phyloP scores from a whole-genome alignment of 2,888 invertebrate species.

The Drosophila subquinaria region DNA sequence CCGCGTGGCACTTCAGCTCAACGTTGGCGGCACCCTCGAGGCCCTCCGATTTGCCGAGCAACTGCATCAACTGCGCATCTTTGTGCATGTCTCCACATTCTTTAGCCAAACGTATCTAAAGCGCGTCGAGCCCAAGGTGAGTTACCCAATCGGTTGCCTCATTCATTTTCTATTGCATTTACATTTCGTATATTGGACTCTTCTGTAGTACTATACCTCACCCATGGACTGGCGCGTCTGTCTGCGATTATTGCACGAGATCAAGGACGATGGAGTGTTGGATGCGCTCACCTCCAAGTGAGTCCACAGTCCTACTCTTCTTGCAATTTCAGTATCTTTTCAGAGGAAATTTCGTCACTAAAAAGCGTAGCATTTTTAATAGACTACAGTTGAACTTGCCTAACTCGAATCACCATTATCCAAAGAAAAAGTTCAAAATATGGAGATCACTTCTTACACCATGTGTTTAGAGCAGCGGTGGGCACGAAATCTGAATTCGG shows the following conservation, averaged over 20 bases:
- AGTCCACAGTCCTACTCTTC: slow-evolving; percentile 10
- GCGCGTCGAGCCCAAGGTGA: slow-evolving; percentile 90
- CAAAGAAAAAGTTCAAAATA: too few relatives aligned
- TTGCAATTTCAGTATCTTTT: not conserved
- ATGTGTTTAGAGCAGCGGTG: too few relatives aligned
- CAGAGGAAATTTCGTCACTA: not conserved
- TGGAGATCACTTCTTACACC: too few relatives aligned
- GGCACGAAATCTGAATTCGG: too few relatives aligned
- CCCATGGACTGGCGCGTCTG: slow-evolving; percentile 80
- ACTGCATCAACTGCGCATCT: slow-evolving; percentile 86
- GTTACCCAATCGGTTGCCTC: not conserved
- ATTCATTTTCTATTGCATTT: not conserved
- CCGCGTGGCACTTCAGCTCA: slow-evolving; percentile 88
- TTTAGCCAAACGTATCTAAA: slow-evolving; percentile 93
- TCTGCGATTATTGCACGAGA: slow-evolving; percentile 66
- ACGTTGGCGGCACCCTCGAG: slow-evolving; percentile 89
- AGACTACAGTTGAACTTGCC: too few relatives aligned
- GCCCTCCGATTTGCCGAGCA: slow-evolving; percentile 87
- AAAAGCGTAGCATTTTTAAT: too few relatives aligned
- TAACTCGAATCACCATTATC: too few relatives aligned
- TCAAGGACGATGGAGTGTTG: slow-evolving; percentile 54
- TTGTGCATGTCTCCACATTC: slow-evolving; percentile 94
- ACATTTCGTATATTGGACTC: not conserved
- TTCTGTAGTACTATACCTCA: slow-evolving; percentile 69
- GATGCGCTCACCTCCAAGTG: slow-evolving; percentile 79